phyloP scores from a whole-genome alignment of 2,113 vertebrate genomes.

The Otis tarda region DNA sequence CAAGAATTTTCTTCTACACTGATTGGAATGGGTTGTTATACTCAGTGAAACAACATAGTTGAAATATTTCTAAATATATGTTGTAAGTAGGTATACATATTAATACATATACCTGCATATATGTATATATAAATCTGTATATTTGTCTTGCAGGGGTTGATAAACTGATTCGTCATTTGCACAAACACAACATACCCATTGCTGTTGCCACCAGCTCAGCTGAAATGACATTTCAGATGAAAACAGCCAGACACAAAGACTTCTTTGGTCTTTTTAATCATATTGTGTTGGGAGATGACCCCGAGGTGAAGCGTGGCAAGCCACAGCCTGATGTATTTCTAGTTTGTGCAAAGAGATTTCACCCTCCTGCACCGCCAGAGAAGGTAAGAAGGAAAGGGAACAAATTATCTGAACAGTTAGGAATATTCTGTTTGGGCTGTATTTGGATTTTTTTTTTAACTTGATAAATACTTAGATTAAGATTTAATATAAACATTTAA shows the following conservation, averaged over 20 bases:
- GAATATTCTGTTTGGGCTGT: background rate
- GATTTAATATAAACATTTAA: background rate
- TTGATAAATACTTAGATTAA: background rate
- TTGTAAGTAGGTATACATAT: background rate
- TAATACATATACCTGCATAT: background rate
- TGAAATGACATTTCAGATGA: constrained; percentile 74
- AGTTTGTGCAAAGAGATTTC: constrained; percentile 84
- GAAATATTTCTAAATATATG: background rate
- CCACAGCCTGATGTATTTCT: constrained; percentile 89
- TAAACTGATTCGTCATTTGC: constrained; percentile 82
- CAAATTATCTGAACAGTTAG: background rate
- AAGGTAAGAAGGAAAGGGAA: constrained; percentile 73
- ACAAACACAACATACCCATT: constrained; percentile 77
- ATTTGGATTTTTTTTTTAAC: background rate
- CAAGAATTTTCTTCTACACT: background rate
- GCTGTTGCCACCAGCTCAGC: constrained; percentile 89
- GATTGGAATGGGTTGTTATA: background rate
- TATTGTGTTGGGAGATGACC: constrained; percentile 88
- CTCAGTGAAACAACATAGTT: background rate
- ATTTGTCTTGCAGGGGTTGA: constrained; percentile 79
- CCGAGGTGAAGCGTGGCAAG: constrained; percentile 82
- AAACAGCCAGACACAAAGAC: constrained; percentile 80
- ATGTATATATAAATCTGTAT: background rate
- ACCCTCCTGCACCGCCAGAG: constrained; percentile 71
- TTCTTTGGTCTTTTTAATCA: constrained; percentile 87